Conservation (phyloP, 1,140 invertebrate genomes). For the Papilio dardanus region DNA sequence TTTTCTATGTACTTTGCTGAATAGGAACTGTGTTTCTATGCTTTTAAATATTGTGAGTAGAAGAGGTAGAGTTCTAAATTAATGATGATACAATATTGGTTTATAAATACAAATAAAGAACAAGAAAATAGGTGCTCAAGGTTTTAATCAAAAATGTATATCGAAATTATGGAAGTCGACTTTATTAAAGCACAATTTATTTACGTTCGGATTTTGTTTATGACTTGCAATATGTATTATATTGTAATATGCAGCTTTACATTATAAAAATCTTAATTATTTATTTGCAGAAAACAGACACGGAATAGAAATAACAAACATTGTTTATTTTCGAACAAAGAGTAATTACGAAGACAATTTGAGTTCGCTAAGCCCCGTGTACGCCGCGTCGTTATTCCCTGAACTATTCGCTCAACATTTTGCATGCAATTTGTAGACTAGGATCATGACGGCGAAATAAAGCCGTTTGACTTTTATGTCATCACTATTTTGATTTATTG, state of each 20-base stretch:
- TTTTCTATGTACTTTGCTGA: neutral
- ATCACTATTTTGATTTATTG: slow-evolving; percentile 3
- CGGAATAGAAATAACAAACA: slow-evolving; percentile 1
- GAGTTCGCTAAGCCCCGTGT: slow-evolving; percentile 24
- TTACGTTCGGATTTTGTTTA: too few relatives aligned
- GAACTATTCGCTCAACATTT: slow-evolving; percentile 43
- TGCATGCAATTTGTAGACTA: slow-evolving; percentile 43
- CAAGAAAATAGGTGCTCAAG: too few relatives aligned
- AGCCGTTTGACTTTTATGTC: slow-evolving; percentile 10
- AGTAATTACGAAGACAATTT: slow-evolving; percentile 37
- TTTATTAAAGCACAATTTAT: too few relatives aligned
- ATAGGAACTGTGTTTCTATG: neutral
- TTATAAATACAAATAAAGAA: too few relatives aligned
- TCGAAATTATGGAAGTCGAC: too few relatives aligned
- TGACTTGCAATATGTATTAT: too few relatives aligned
- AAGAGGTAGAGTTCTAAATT: too few relatives aligned
- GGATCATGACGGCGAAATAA: slow-evolving; percentile 26
- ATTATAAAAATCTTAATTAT: too few relatives aligned
- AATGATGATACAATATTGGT: too few relatives aligned
- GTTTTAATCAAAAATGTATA: too few relatives aligned
- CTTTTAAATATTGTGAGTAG: too few relatives aligned
- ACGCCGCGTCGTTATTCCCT: slow-evolving; percentile 18
- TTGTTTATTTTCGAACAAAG: slow-evolving; percentile 23
- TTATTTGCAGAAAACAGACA: neutral
- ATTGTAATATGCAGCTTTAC: too few relatives aligned